phyloP scores from a whole-genome alignment of 2,888 invertebrate genomes.

The Hermaeophaga mercurialis region DNA sequence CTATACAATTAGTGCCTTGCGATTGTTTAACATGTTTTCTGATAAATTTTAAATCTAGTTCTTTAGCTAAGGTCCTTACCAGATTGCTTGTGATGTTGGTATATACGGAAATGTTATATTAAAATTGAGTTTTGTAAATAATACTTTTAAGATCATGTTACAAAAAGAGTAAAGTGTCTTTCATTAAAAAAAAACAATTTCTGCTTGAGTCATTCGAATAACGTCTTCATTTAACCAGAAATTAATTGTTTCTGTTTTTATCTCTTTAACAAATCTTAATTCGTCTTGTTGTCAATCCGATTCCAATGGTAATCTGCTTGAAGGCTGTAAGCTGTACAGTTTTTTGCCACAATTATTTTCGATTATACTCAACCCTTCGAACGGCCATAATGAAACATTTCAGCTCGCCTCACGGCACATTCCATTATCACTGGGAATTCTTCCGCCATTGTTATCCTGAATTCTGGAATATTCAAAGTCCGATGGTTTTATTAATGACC shows the following conservation, averaged over 20 bases:
- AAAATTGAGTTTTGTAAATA: too few species aligned
- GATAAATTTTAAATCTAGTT: too few species aligned
- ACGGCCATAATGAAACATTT: conserved; percentile 46
- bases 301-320: background rate
- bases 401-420: conserved; percentile 42
- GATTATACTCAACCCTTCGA: conserved; percentile 37
- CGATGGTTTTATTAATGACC: conserved; percentile 49
- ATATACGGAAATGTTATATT: too few species aligned
- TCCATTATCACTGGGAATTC: conserved; percentile 48
- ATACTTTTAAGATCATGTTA: too few species aligned
- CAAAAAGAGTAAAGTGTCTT: too few species aligned
- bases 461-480: conserved; percentile 48
- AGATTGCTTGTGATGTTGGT: too few species aligned
- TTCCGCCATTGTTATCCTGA: conserved; percentile 48
- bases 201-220: background rate
- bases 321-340: conserved; percentile 1
- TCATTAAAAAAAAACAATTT: background rate
- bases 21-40: too few species aligned
- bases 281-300: background rate
- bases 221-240: background rate
- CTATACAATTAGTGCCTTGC: too few species aligned
- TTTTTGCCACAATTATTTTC: conserved; percentile 33
- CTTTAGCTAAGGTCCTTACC: too few species aligned
- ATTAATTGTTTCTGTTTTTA: background rate
- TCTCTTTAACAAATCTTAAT: background rate